Evolutionary conservation across 2,113 vertebrate genomes (phyloP), one percentile per base, ranked within the genome.

Genomic region (Perca fluviatilis): DNA sequence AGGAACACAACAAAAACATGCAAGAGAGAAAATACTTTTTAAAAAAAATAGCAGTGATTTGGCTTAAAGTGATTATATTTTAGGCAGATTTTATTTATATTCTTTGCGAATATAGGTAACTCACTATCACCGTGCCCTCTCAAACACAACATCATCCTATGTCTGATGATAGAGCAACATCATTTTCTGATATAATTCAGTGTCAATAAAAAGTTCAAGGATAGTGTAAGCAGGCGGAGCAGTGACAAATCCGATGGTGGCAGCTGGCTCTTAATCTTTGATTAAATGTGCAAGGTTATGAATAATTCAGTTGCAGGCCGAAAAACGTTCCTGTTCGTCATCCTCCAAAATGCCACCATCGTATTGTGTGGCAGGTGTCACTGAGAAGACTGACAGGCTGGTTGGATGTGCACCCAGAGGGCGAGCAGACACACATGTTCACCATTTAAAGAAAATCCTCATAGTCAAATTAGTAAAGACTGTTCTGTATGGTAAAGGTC

Each of bases 401-500:
- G 56, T 54, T 69, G 78, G 71, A 64, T 74, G 76, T 68, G 62
- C 46, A 68, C 47, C 84, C 81, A 27, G 33, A 83, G 83, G 82
- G 68, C 46, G 27, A 72, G 54, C 58, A 79, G 30, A 74, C 64
- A 66, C 54, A 90, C 70, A 74, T 58, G 65, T 23, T 36, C 25
- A 36, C 58, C 71, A 78, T 67, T 75, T 74, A 85, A 68, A 80
- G 83, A 81, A 83, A 61, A 69, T 61, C 74, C 88, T 76, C 46
- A 50, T 74, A 87, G 87, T 89, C 80, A 86, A 79, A 91, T 92
- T 92, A 90, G 84, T 83, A 89, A 87, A 83, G 91, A 92, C 88
- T 77, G 81, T 76, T 79, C 69, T 62, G 33, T 70, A 57, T 65
- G 71, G 36, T 70, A 90, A 93, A 91, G 88, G 90, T 90, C 85